A percentile compares a stretch with the other conserved stretches of the same genome.
These are phyloP conservation scores for Agonopterix alstromeriana DNA, from an alignment of 2,888 invertebrate species.

Conservation along the genomic window DNA sequence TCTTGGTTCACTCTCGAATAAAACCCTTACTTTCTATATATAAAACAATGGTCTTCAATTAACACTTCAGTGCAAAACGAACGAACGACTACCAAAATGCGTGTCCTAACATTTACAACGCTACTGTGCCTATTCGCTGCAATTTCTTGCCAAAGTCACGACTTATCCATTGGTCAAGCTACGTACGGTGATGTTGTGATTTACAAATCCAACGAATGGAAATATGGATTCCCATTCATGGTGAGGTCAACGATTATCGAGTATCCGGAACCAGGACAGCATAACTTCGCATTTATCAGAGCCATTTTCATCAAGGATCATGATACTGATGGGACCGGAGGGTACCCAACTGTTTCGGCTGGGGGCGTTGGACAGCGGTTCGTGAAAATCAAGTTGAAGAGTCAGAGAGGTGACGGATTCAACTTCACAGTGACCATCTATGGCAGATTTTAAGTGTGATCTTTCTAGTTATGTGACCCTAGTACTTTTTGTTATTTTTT, in stretches of 20 bases:
- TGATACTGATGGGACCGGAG: conserved; percentile 46
- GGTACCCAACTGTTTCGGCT: conserved; percentile 47
- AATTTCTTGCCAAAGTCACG: conserved; percentile 48
- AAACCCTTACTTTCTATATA: conserved; percentile 41
- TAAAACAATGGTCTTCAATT: conserved; percentile 45
- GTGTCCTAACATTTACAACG: conserved; percentile 27
- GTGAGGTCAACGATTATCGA: conserved; percentile 46
- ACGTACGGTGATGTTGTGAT: conserved; percentile 54
- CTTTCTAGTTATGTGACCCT: conserved; percentile 14
- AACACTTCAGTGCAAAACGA: conserved; percentile 47
- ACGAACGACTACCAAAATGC: conserved; percentile 54
- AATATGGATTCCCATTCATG: conserved; percentile 57
- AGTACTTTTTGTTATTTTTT: conserved; percentile 12
- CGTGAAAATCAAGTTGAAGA: conserved; percentile 60
- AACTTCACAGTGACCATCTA: conserved; percentile 65
- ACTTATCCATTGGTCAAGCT: conserved; percentile 44
- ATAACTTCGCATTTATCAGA: conserved; percentile 50
- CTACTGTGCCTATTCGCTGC: conserved; percentile 38
- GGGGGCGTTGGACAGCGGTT: conserved; percentile 64
- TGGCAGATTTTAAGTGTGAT: conserved; percentile 44
- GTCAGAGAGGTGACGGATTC: conserved; percentile 51
- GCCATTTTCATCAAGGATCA: conserved; percentile 57
- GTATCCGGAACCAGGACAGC: conserved; percentile 48
- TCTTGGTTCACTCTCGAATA: conserved; percentile 32
- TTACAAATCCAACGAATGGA: conserved; percentile 46